A percentile compares a stretch with the other conserved stretches of the same genome.
These are phyloP conservation scores for Biston stratarius DNA, from an alignment of 2,888 invertebrate genomes.

Conservation along the genomic window DNA sequence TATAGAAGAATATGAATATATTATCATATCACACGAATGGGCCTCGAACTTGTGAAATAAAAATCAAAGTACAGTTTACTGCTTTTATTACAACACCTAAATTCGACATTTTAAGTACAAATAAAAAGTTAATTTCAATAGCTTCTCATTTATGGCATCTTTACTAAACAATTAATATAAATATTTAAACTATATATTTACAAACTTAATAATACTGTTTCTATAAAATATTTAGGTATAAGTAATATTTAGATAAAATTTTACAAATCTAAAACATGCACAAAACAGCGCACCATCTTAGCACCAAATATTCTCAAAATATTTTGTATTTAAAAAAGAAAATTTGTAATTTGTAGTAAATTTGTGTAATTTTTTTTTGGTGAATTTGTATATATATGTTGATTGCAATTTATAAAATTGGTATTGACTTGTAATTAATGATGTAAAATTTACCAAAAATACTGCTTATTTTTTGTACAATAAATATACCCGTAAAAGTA, in stretches of 20 bases:
- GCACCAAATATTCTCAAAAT: conserved; percentile 57
- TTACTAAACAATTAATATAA: conserved; percentile 53
- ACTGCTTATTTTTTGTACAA: conserved; percentile 8
- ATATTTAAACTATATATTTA: conserved; percentile 58
- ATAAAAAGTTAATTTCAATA: conserved; percentile 48
- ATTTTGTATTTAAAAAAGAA: not conserved
- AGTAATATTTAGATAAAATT: conserved; percentile 41
- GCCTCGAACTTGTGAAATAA: conserved; percentile 29
- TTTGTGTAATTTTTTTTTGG: conserved; percentile 4
- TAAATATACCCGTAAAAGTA: conserved; percentile 15
- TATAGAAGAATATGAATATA: no score
- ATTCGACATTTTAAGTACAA: conserved; percentile 79
- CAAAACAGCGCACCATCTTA: conserved; percentile 65
- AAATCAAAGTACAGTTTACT: conserved; percentile 45
- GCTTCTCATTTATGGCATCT: conserved; percentile 70
- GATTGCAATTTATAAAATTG: no score
- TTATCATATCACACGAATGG: no score
- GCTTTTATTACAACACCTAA: conserved; percentile 77
- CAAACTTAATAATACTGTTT: conserved; percentile 67
- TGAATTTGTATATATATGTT: not conserved
- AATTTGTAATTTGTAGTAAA: not conserved
- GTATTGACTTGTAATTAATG: no score
- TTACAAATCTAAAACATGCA: conserved; percentile 44
- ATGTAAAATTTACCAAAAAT: not conserved
- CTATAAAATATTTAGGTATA: conserved; percentile 54